Evolutionary conservation across 2,113 vertebrate genomes (phyloP).

Genomic region (Gobiocypris rarus): DNA sequence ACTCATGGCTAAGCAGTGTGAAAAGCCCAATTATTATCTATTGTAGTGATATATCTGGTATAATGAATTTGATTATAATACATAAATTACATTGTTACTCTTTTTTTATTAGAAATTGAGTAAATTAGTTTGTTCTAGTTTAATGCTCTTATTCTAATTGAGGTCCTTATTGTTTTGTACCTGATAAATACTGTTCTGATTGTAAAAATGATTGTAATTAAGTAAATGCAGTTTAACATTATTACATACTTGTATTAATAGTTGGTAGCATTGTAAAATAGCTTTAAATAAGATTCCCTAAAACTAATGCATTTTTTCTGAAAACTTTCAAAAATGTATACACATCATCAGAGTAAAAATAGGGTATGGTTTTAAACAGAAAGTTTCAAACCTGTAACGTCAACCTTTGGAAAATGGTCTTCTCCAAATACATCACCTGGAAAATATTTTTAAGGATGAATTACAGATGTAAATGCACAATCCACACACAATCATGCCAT

Average conservation of each 20-base stretch:
- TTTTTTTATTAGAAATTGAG: too few species aligned
- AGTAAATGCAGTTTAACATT: neutral
- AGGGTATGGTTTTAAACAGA: neutral
- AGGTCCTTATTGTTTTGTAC: too few species aligned
- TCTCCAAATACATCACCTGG: conserved; percentile 91
- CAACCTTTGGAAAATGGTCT: conserved; percentile 90
- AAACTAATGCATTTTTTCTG: neutral
- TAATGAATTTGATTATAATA: too few species aligned
- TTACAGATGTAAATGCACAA: neutral
- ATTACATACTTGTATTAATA: neutral
- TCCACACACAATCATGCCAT: conserved; percentile 5
- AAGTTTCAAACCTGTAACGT: conserved; percentile 78
- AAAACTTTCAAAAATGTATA: too few species aligned
- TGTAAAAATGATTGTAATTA: neutral
- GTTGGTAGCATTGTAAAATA: neutral
- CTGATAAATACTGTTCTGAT: too few species aligned
- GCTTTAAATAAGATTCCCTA: neutral
- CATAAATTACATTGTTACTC: too few species aligned
- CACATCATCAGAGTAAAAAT: neutral
- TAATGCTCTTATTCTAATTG: too few species aligned
- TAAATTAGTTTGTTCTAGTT: too few species aligned
- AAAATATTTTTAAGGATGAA: neutral
- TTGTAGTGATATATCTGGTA: too few species aligned
- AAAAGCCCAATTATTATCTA: too few species aligned
- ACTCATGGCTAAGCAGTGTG: too few species aligned